Evolutionary conservation across 1,140 invertebrate species (phyloP), one percentile per base, ranked within the genome.

Genomic region (Panagrolaimus sp.): DNA sequence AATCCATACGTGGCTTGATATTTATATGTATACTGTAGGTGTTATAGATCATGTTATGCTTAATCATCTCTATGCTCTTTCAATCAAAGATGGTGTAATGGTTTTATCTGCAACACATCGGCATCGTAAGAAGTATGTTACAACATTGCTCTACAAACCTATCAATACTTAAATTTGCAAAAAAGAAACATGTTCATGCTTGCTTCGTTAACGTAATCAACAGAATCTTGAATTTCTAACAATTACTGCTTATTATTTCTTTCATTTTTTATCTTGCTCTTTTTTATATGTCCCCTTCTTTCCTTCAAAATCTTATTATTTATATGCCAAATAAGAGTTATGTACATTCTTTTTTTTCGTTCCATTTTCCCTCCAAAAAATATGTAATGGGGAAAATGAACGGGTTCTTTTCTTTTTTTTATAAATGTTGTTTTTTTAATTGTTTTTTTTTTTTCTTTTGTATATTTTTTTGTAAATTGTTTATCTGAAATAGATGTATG

Each of bases 1-100:
- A n/a, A n/a, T n/a, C n/a, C n/a, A n/a, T n/a, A n/a, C n/a, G n/a
- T n/a, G n/a, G n/a, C n/a, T n/a, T n/a, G n/a, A n/a, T n/a, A n/a
- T n/a, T n/a, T n/a, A n/a, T n/a, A n/a, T n/a, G n/a, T n/a, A n/a
- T n/a, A n/a, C n/a, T n/a, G n/a, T n/a, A n/a, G n/a, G n/a, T n/a
- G n/a, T n/a, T n/a, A n/a, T n/a, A n/a, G n/a, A 97, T 84, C 94
- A 98, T 84, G 95, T 98, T 1, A 98, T 98, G 95, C 87, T 99
- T 73, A 98, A 98, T 85, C 96, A 99, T 86, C 85, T 99, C n/a
- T 99, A 99, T 86, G 96, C 96, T 16, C 86, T 99, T 67, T 96
- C 93, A 46, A 99, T 99, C 78, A 97, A 98, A 87, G 95, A 98
- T 85, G 95, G 95, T 48, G 95, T 98, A 1, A 98, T 99, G 93